Base-by-base conservation (phyloP, 2,113 vertebrate species). In the Lagopus muta region DNA sequence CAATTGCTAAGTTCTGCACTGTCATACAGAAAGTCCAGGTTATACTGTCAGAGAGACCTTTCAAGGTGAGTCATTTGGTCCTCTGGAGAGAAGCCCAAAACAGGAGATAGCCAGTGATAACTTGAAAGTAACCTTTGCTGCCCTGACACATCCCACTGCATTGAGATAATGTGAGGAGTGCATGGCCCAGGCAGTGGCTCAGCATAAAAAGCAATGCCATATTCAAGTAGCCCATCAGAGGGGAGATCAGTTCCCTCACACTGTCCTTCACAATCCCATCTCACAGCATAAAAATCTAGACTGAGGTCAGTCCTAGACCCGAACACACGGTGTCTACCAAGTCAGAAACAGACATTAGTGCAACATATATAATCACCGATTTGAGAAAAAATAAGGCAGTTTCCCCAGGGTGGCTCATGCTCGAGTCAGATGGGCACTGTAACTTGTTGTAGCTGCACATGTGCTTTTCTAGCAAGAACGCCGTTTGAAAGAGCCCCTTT, bases 401-500 rank as follows among this genome's bases (percentile, higher is more conserved):
- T 86, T 95, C 72, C 71, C 57, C n/a, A 24, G 69, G 24, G 90
- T 75, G 70, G 80, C 86, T 96, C 76, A 78, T 83, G 86, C 83
- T 94, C 66, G 52, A 94, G 84, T 93, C 83, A 95, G 88, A 93
- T 81, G 74, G 84, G 52, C 91, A 91, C 79, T 93, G 85, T 60
- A 83, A 88, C 69, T 94, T 69, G 66, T 64, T 93, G 76, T 69
- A 93, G 86, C 73, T 82, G 89, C 88, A 90, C 86, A 88, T 94
- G 92, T 93, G 92, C 90, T 82, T 24, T 61, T 70, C 80, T 34
- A 78, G 90, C 90, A 83, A 76, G 90, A 92, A 65, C 25, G 6
- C 24, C 24, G 77, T 69, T 90, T 94, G 90, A 94, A 95, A 95
- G 93, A 69, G 73, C 80, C 65, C 70, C 91, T 96, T 95, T 96